phyloP scores from a whole-genome alignment of 2,113 vertebrate genomes.

The Plecotus auritus region DNA sequence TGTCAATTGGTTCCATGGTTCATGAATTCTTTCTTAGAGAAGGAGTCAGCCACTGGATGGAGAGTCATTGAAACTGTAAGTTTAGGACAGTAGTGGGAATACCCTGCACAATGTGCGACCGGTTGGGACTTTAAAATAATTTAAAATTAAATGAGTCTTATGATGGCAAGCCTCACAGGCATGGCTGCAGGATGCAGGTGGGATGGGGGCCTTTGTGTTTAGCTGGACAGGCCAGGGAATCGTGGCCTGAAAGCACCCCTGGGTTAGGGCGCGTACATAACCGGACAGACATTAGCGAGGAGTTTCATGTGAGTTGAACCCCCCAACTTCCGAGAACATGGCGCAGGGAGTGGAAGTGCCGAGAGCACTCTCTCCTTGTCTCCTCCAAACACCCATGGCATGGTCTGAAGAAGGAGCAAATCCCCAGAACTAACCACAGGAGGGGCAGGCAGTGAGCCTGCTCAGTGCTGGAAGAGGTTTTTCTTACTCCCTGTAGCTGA shows the following conservation, averaged over 20 bases:
- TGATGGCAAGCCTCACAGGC: conserved; percentile 31
- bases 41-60: background rate
- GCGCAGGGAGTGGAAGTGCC: background rate
- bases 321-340: conserved; percentile 19
- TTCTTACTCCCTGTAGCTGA: background rate
- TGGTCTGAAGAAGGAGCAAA: conserved; percentile 37
- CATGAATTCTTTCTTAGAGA: conserved; percentile 20
- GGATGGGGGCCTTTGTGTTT: conserved; percentile 35
- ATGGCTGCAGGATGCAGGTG: background rate
- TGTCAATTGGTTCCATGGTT: background rate
- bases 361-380: conserved; percentile 33
- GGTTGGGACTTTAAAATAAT: conserved; percentile 69
- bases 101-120: conserved; percentile 38
- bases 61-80: background rate
- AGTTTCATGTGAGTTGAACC: conserved; percentile 16
- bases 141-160: conserved; percentile 64
- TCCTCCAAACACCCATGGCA: conserved; percentile 47
- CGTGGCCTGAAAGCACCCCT: conserved; percentile 26
- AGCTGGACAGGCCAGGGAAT: background rate
- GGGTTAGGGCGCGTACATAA: background rate
- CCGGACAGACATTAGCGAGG: background rate
- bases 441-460: background rate
- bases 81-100: conserved; percentile 51
- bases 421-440: background rate
- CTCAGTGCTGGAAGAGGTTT: background rate